Base-by-base conservation (phyloP, 1,140 invertebrate species). In the Nilaparvata lugens region DNA sequence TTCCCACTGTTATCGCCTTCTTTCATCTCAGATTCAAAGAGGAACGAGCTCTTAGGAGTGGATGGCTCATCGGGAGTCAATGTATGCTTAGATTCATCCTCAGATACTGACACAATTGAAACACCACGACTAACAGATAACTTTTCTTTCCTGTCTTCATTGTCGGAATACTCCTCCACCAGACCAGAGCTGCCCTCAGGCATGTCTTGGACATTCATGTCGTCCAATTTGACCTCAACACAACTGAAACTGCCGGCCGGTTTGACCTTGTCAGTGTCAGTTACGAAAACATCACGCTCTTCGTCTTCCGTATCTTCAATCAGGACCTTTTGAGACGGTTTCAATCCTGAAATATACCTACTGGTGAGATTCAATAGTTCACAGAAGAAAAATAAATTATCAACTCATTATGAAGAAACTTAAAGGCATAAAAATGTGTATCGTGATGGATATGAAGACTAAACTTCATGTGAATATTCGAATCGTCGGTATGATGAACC, bases 91-190 rank as follows among this genome's bases (percentile, higher is more conserved):
- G 31, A 35, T 25, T 84, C 83, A 61, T 85, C 83, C 68, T 85
- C 83, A 0, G 82, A 83, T 11, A 83, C 71, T 0, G 83, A 84
- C 21, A 80, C 76, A 4, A 86, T 84, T 0, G 83, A 85, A 16
- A 85, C 70, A 3, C 78, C 79, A 63, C 81, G 75, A 67, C 77
- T 80, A 0, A 75, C 68, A 14, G 64, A 64, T 14, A 77, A 65
- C 64, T 70, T 77, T 19, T 66, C 48, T 51, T 35, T 45, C 52
- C 53, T 56, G 23, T 73, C 67, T 64, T 71, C 60, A 43, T 35
- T 62, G 28, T 64, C 60, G 16, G 63, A 62, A 62, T 56, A 64
- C 45, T 64, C 63, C 65, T 80, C 78, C 28, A 80, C 77, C 21
- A 79, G 73, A 7, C 76, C 76, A 23, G 61, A 63, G 25, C 55